These are phyloP conservation scores for Teleopsis dalmanni DNA, from an alignment of 1,140 invertebrate species.

Conservation along the genomic window DNA sequence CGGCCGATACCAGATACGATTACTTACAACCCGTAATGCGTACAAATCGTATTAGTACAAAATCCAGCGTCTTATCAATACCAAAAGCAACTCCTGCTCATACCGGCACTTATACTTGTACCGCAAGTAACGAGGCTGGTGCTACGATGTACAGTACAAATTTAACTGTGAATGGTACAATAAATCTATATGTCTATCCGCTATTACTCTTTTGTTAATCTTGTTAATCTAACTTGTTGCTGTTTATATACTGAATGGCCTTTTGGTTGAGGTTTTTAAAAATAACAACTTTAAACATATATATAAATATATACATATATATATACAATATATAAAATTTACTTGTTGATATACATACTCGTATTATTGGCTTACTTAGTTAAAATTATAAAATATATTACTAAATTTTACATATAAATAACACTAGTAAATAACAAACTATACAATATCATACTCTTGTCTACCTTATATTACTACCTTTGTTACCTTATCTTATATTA, in stretches of 20 bases:
- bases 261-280: neutral
- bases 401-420: neutral
- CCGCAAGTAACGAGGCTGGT: slow-evolving; percentile 55
- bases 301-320: neutral
- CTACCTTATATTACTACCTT: neutral
- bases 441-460: too few species aligned
- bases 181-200: neutral
- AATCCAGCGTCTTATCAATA: slow-evolving; percentile 59
- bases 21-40: slow-evolving; percentile 29
- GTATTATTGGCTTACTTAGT: too few species aligned
- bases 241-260: too few species aligned
- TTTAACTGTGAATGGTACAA: slow-evolving; percentile 54
- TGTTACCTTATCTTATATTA: neutral
- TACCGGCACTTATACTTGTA: slow-evolving; percentile 63
- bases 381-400: neutral
- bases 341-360: too few species aligned
- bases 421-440: slow-evolving; percentile 1
- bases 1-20: slow-evolving; percentile 25
- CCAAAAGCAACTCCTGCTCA: slow-evolving; percentile 57
- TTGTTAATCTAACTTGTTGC: neutral
- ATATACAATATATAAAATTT: too few species aligned
- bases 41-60: slow-evolving; percentile 37
- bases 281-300: neutral
- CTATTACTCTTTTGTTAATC: neutral
- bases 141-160: slow-evolving; percentile 53